Evolutionary conservation across 2,888 invertebrate species (phyloP), one percentile per base, ranked within the genome.

Genomic region (Reticulitermes lucifugus): DNA sequence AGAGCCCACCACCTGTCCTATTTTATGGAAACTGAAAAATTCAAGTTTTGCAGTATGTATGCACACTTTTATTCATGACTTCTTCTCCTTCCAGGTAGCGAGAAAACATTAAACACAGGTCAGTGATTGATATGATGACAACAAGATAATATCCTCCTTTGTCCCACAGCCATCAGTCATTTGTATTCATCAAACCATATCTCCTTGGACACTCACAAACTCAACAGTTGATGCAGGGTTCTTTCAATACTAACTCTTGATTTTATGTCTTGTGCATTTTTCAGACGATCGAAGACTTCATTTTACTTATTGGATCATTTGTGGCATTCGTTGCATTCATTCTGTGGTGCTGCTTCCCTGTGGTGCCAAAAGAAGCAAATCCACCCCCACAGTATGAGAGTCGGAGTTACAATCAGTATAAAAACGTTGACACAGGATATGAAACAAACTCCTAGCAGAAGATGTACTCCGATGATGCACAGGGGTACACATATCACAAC

Each of bases 321-420:
- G 94, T 94, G 85, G 94, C 94, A 80, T 94, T 94, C 89, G 91
- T 94, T 86, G 94, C 94, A 46, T 94, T 94, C 89, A 92, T 94
- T 86, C 89, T 94, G 51, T 94, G 94, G 94, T 94, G 94, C 89
- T 94, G 94, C 89, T 94, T 94, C 89, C 94, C 94, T 85, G 91
- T 92, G 87, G 92, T 92, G 86, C 92, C 92, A 82, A 92, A 92
- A 90, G 92, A 90, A 84, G 86, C 86, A 22, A 86, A 86, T 60
- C 85, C 85, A 65, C 86, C 86, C 4, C 75, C 79, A 41, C 85
- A 85, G 75, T 86, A 86, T 82, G 86, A 86, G 70, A 85, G 83
- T n/a, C 77, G 85, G 51, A 84, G 73, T n/a, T 84, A 85, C 82
- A 85, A 85, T 70, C 86, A 86, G 46, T 86, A 86, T 70, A 86